These are phyloP conservation scores for Loripinus fragilis DNA, from an alignment of 2,888 invertebrate genomes.

Conservation along the genomic window DNA sequence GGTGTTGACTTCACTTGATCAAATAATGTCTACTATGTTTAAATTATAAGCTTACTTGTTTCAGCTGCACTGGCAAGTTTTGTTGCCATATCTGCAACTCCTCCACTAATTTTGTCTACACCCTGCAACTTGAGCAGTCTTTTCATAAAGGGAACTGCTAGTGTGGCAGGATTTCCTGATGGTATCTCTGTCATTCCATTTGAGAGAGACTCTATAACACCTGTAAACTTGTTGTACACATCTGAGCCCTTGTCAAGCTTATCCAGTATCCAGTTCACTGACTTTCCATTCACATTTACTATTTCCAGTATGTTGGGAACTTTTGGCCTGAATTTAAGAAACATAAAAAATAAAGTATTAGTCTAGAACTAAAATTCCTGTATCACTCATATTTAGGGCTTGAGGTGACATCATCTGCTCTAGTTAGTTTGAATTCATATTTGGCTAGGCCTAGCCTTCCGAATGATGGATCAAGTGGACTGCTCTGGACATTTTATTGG, in stretches of 20 bases:
- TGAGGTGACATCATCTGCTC: no score
- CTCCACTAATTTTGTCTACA: slow-evolving; percentile 13
- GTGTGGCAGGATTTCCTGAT: slow-evolving; percentile 35
- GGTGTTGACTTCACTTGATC: no score
- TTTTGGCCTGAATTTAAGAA: slow-evolving; percentile 35
- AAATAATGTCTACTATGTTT: no score
- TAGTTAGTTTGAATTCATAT: no score
- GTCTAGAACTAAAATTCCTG: no score
- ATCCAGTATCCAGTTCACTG: slow-evolving; percentile 41
- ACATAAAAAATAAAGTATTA: no score
- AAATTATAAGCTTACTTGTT: slow-evolving; percentile 18
- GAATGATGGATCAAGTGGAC: no score
- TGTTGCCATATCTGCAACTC: slow-evolving; percentile 35
- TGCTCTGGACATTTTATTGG: no score
- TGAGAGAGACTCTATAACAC: slow-evolving; percentile 20
- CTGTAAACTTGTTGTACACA: slow-evolving; percentile 29
- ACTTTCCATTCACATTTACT: slow-evolving; percentile 42
- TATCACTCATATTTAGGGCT: no score
- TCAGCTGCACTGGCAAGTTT: not conserved
- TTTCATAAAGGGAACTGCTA: slow-evolving; percentile 17
- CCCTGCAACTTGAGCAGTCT: not conserved
- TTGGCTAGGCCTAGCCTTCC: no score
- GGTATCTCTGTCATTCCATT: slow-evolving; percentile 31
- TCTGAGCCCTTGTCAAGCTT: slow-evolving; percentile 20
- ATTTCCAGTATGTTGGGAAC: slow-evolving; percentile 54